A percentile compares a stretch with the other conserved stretches of the same genome.
These are phyloP conservation scores for Bedellia somnulentella DNA, from an alignment of 2,888 invertebrate species.

Conservation along the genomic window DNA sequence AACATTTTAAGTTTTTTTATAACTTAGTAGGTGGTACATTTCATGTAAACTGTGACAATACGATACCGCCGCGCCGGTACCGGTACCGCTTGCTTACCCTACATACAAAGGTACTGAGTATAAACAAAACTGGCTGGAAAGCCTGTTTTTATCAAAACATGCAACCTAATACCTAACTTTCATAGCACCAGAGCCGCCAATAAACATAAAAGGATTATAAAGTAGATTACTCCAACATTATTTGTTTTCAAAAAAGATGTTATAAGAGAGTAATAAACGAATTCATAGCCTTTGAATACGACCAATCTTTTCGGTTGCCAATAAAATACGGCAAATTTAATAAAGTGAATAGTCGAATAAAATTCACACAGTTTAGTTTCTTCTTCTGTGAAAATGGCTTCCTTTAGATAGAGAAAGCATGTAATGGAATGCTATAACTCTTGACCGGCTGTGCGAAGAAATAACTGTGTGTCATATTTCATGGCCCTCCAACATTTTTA, in stretches of 20 bases:
- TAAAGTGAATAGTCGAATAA: conserved; percentile 10
- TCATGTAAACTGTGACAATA: too few species aligned
- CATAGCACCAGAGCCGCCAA: not conserved
- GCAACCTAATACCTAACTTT: not conserved
- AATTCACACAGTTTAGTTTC: conserved; percentile 55
- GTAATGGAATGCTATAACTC: conserved; percentile 62
- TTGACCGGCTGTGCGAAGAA: conserved; percentile 62
- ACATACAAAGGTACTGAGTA: too few species aligned
- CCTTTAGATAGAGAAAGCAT: conserved; percentile 59
- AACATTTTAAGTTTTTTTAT: too few species aligned
- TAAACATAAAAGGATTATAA: not conserved
- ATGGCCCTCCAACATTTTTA: conserved; percentile 62
- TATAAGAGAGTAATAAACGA: not conserved
- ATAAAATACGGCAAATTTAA: conserved; percentile 5
- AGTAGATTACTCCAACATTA: not conserved
- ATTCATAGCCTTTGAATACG: not conserved
- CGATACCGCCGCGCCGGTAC: too few species aligned
- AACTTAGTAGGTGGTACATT: too few species aligned
- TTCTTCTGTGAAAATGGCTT: conserved; percentile 57
- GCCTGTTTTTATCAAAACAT: not conserved
- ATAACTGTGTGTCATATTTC: conserved; percentile 62
- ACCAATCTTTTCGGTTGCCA: not conserved
- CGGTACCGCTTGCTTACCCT: too few species aligned
- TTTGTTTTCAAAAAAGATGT: not conserved
- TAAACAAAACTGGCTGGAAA: too few species aligned